These are phyloP conservation scores for Paramormyrops kingsleyae DNA, from an alignment of 2,113 vertebrate genomes.

Conservation along the genomic window DNA sequence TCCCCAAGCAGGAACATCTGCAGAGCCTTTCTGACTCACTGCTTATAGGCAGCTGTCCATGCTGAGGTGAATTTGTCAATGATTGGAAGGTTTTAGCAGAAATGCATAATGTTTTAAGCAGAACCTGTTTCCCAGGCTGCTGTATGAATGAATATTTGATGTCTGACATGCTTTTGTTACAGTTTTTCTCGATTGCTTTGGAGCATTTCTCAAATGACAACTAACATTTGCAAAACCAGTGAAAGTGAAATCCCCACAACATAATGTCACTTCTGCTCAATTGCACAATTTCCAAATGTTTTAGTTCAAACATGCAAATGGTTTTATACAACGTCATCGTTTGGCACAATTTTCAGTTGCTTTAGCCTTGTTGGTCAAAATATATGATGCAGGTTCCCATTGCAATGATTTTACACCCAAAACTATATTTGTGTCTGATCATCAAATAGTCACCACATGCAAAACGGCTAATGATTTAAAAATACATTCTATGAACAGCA, in stretches of 20 bases:
- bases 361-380: neutral
- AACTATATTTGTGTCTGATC: neutral
- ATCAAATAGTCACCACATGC: neutral
- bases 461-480: neutral
- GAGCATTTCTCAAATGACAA: neutral
- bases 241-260: neutral
- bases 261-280: neutral
- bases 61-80: neutral
- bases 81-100: neutral
- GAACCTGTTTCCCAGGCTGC: neutral
- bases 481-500: neutral
- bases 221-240: neutral
- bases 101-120: neutral
- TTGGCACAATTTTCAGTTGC: neutral
- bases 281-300: neutral
- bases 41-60: neutral
- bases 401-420: neutral
- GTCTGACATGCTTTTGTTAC: neutral
- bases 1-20: neutral
- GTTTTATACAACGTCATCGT: neutral
- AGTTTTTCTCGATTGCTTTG: neutral
- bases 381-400: neutral
- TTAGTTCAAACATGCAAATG: neutral
- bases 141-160: neutral
- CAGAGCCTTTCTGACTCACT: neutral